These are phyloP conservation scores for Brachymystax lenok DNA, from an alignment of 2,797 vertebrate genomes.

Conservation along the genomic window DNA sequence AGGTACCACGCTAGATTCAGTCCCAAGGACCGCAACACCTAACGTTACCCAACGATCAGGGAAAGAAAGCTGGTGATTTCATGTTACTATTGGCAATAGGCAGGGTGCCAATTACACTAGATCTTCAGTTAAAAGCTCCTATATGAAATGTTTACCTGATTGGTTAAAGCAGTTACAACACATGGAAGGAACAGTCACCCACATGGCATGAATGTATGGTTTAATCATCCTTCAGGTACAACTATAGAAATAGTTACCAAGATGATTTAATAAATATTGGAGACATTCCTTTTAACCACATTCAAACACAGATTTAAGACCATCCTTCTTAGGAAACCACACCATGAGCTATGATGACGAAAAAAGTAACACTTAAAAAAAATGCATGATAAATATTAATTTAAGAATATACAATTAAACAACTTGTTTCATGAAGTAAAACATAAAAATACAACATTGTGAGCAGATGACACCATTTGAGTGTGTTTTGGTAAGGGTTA, in stretches of 20 bases:
- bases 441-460: slow-evolving; percentile 49
- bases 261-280: slow-evolving; percentile 18
- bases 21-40: neutral
- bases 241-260: slow-evolving; percentile 11
- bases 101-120: too few species aligned
- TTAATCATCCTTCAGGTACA: slow-evolving; percentile 47
- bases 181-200: slow-evolving; percentile 35
- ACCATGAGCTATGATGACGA: slow-evolving; percentile 49
- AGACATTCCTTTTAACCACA: slow-evolving; percentile 53
- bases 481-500: slow-evolving; percentile 47
- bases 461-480: slow-evolving; percentile 53
- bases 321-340: slow-evolving; percentile 26
- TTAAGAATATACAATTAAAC: slow-evolving; percentile 49
- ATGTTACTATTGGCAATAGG: neutral
- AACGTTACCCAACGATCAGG: slow-evolving; percentile 16
- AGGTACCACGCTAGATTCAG: too few species aligned
- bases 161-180: slow-evolving; percentile 37
- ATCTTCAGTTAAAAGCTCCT: slow-evolving; percentile 23
- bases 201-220: slow-evolving; percentile 28
- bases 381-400: slow-evolving; percentile 26
- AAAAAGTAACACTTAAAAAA: slow-evolving; percentile 20
- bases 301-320: slow-evolving; percentile 47
- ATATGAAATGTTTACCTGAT: slow-evolving; percentile 14
- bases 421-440: slow-evolving; percentile 53
- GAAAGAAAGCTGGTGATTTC: neutral